These are phyloP conservation scores for Lagenorhynchus albirostris DNA, from an alignment of 2,113 vertebrate species.

Conservation along the genomic window DNA sequence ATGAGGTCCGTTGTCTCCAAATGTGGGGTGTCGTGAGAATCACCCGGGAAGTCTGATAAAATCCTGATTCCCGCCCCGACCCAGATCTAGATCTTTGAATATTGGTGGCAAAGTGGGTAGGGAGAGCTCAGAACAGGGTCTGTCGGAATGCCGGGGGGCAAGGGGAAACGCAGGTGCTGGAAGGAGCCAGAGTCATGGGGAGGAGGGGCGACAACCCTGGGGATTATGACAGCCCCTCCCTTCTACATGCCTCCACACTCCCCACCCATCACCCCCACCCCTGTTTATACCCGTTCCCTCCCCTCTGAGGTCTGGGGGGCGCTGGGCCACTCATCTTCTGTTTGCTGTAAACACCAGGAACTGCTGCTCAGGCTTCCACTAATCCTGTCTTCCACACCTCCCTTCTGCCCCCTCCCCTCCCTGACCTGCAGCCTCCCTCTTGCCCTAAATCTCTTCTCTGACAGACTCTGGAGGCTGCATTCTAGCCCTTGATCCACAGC, in stretches of 20 bases:
- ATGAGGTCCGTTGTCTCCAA: not conserved
- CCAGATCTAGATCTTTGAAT: not conserved
- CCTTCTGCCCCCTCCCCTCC: not conserved
- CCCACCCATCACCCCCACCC: no score
- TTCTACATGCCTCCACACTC: rapidly evolving
- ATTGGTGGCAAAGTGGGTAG: not conserved
- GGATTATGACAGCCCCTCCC: no score
- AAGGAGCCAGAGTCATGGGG: no score
- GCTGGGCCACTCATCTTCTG: constrained; percentile 64
- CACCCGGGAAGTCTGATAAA: not conserved
- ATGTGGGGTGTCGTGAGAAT: not conserved
- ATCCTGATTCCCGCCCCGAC: not conserved
- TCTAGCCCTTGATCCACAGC: not conserved
- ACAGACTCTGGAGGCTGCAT: not conserved
- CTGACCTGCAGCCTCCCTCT: not conserved
- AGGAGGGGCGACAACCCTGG: not conserved
- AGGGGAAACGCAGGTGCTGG: not conserved
- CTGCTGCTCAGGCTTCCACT: constrained; percentile 68
- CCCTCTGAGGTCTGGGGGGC: not conserved
- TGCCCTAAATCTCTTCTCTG: not conserved
- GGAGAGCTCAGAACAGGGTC: not conserved
- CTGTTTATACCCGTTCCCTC: not conserved
- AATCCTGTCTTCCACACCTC: constrained; percentile 20
- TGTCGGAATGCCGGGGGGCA: not conserved
- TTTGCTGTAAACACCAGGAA: constrained; percentile 82